Evolutionary conservation across 2,113 vertebrate genomes (phyloP).

Genomic region (Aegithalos caudatus): DNA sequence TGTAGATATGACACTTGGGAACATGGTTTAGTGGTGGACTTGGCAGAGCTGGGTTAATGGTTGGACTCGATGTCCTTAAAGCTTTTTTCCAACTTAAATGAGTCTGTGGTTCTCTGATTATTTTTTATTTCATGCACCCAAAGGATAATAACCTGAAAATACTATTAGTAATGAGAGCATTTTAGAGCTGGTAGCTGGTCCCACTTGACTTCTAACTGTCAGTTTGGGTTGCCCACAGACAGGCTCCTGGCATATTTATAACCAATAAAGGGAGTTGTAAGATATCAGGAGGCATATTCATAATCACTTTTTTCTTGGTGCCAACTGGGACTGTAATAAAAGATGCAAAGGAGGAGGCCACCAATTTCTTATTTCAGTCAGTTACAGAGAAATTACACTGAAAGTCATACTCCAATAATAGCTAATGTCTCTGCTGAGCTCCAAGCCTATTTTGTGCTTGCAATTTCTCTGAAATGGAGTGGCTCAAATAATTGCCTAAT

Average conservation of each 20-base stretch:
- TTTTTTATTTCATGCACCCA: neutral
- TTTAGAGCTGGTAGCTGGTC: neutral
- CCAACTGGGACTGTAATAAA: neutral
- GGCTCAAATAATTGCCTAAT: conserved; percentile 24
- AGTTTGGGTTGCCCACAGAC: neutral
- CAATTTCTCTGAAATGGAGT: conserved; percentile 8
- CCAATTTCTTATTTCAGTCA: neutral
- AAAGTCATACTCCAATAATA: conserved; percentile 14
- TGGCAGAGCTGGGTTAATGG: neutral
- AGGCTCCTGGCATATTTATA: neutral
- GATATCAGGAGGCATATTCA: neutral
- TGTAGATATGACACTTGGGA: neutral
- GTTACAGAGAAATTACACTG: neutral
- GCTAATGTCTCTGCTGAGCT: conserved; percentile 6
- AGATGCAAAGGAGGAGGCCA: neutral
- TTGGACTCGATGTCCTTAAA: neutral
- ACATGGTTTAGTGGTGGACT: neutral
- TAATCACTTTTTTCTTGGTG: neutral
- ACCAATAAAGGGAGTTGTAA: neutral
- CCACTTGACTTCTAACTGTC: neutral
- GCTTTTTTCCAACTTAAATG: neutral
- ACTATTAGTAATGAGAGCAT: neutral
- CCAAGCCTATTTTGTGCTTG: neutral
- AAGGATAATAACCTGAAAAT: neutral
- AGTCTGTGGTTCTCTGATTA: neutral